phyloP scores from a whole-genome alignment of 2,113 vertebrate genomes.

The Pseudorhombus dupliciocellatus region DNA sequence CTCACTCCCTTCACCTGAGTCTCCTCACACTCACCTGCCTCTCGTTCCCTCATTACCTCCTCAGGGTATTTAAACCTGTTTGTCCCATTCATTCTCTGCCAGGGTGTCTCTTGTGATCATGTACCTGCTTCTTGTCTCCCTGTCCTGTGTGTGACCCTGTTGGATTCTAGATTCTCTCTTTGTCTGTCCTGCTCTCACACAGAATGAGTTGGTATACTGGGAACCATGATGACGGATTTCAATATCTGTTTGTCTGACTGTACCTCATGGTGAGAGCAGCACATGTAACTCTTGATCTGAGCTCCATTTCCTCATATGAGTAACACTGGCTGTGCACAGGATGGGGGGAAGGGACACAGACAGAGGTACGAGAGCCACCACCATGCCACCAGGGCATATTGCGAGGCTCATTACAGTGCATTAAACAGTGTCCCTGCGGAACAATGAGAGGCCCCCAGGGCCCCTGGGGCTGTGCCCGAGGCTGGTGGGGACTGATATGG shows the following conservation, averaged over 20 bases:
- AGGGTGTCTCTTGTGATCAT: no score
- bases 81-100: no score
- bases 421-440: conserved; percentile 86
- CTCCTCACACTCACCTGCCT: no score
- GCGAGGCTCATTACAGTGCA: conserved; percentile 86
- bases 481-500: conserved; percentile 90
- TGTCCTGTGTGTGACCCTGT: no score
- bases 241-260: background rate
- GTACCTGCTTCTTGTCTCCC: no score
- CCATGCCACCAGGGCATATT: conserved; percentile 54
- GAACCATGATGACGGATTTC: background rate
- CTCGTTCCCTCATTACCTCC: no score
- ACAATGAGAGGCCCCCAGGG: conserved; percentile 85
- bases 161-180: no score
- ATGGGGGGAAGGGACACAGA: conserved; percentile 19
- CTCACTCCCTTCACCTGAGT: no score
- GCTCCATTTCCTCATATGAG: conserved; percentile 30
- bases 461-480: conserved; percentile 73
- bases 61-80: no score
- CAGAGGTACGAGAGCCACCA: conserved; percentile 44
- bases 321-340: background rate
- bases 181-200: no score
- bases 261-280: background rate
- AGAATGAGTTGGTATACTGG: background rate
- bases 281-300: background rate